phyloP scores from a whole-genome alignment of 1,140 invertebrate species.

The Nylanderia fulva region DNA sequence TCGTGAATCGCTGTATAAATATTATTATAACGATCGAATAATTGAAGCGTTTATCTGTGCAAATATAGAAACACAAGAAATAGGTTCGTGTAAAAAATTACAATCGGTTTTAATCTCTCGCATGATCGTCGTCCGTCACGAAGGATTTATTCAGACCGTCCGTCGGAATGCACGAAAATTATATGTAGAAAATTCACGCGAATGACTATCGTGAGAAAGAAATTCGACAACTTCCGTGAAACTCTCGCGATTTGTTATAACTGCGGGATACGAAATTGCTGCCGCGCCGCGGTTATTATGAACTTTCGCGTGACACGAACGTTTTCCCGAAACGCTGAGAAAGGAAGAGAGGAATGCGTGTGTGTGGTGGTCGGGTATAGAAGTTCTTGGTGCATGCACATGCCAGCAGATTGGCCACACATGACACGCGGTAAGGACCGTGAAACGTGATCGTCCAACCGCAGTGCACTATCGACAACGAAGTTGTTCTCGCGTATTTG shows the following conservation, averaged over 20 bases:
- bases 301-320: conserved; percentile 69
- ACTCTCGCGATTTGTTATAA: conserved; percentile 48
- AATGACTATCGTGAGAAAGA: not conserved
- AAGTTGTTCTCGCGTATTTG: conserved; percentile 58
- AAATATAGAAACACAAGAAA: not conserved
- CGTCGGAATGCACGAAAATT: not conserved
- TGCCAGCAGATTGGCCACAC: conserved; percentile 55
- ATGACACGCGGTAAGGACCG: conserved; percentile 61
- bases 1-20: not conserved
- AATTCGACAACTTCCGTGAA: conserved; percentile 14
- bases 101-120: not conserved
- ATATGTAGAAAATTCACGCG: conserved; percentile 16
- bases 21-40: not conserved
- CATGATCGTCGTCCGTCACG: not conserved
- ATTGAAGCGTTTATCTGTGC: not conserved
- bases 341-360: conserved; percentile 29
- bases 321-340: conserved; percentile 45
- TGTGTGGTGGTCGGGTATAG: conserved; percentile 10
- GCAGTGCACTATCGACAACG: conserved; percentile 52
- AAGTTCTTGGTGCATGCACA: conserved; percentile 50
- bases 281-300: conserved; percentile 65
- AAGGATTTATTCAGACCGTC: not conserved
- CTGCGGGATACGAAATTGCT: conserved; percentile 58
- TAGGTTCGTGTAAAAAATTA: too few relatives aligned
- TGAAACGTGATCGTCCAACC: conserved; percentile 69